phyloP scores from a whole-genome alignment of 2,888 invertebrate genomes.

The Caenorhabditis sulstoni region DNA sequence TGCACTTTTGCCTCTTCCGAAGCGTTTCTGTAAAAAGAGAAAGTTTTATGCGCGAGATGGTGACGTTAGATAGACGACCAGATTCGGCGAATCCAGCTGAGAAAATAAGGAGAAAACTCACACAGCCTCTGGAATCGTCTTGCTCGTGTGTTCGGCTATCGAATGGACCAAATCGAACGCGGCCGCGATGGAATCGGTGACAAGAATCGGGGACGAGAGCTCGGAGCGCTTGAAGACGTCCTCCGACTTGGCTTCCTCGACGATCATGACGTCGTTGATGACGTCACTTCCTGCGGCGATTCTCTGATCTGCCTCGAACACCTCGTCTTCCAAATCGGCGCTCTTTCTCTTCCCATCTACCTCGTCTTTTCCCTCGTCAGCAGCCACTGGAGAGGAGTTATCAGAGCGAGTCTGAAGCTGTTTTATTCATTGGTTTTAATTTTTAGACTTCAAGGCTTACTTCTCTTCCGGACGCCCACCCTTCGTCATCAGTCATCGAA shows the following conservation, averaged over 20 bases:
- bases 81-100: background rate
- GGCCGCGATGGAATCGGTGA: constrained; percentile 43
- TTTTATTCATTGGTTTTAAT: background rate
- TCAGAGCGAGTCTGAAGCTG: constrained; percentile 37
- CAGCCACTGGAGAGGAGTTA: constrained; percentile 45
- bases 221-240: constrained; percentile 4
- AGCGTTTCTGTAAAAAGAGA: constrained; percentile 25
- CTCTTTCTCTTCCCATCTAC: constrained; percentile 12
- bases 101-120: constrained; percentile 14
- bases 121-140: constrained; percentile 19
- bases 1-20: constrained; percentile 46
- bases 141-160: background rate
- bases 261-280: constrained; percentile 23
- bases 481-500: constrained; percentile 60
- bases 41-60: constrained; percentile 12
- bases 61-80: constrained; percentile 14
- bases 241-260: constrained; percentile 22
- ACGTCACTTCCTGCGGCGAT: constrained; percentile 55
- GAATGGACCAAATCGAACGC: constrained; percentile 39
- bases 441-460: constrained; percentile 20
- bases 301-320: constrained; percentile 37
- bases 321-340: constrained; percentile 36
- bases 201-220: constrained; percentile 17
- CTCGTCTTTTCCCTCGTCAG: constrained; percentile 22
- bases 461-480: constrained; percentile 59